Conservation (phyloP, 1,140 invertebrate species). For the Telenomus remus region DNA sequence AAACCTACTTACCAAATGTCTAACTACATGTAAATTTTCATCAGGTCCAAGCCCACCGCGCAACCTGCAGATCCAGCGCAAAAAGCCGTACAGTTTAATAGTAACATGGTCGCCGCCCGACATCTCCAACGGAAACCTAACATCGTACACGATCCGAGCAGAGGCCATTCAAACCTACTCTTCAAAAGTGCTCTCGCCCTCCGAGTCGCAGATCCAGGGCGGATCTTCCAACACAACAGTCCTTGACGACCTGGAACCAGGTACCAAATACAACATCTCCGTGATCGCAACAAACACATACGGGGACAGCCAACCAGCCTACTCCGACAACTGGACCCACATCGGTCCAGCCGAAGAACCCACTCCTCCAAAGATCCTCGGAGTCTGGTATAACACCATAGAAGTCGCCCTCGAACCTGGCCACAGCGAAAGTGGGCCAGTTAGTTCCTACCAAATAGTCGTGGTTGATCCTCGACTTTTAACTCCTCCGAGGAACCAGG, state of each 20-base stretch:
- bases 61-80: slow-evolving; percentile 46
- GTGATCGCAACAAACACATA: slow-evolving; percentile 80
- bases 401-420: slow-evolving; percentile 79
- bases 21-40: too few relatives aligned
- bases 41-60: slow-evolving; percentile 69
- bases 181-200: slow-evolving; percentile 56
- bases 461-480: slow-evolving; percentile 77
- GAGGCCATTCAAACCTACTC: slow-evolving; percentile 61
- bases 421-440: slow-evolving; percentile 84
- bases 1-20: too few relatives aligned
- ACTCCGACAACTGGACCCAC: slow-evolving; percentile 78
- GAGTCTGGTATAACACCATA: slow-evolving; percentile 77
- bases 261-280: slow-evolving; percentile 83
- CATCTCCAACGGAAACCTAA: slow-evolving; percentile 79
- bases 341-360: slow-evolving; percentile 84
- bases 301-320: slow-evolving; percentile 77
- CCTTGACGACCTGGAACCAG: slow-evolving; percentile 81
- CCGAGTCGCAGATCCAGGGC: slow-evolving; percentile 70
- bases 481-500: slow-evolving; percentile 60
- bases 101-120: slow-evolving; percentile 77
- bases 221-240: slow-evolving; percentile 68
- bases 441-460: slow-evolving; percentile 82
- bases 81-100: slow-evolving; percentile 46
- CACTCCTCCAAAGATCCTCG: slow-evolving; percentile 78
- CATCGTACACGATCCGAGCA: slow-evolving; percentile 76